Conservation (phyloP, 2,113 vertebrate species). For the Regulus satrapa region DNA sequence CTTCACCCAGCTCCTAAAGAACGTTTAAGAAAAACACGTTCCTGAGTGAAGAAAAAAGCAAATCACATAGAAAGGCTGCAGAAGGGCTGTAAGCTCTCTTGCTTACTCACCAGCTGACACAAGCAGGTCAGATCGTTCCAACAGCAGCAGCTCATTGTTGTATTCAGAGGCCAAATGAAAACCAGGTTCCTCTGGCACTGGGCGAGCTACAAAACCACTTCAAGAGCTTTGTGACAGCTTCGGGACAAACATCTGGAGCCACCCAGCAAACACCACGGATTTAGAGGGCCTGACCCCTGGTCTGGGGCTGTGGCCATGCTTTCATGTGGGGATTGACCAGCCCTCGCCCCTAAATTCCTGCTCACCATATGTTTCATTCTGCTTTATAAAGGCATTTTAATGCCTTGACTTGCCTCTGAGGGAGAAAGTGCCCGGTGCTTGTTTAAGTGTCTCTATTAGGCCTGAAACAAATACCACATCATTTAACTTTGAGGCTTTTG, state of each 20-base stretch:
- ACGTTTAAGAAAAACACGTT: rapidly evolving
- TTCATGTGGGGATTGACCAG: neutral
- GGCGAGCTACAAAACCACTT: neutral
- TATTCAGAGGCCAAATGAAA: neutral
- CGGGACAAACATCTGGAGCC: neutral
- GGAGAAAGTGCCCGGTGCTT: neutral
- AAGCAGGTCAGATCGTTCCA: neutral
- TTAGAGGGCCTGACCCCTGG: neutral
- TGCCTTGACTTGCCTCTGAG: neutral
- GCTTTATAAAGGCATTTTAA: neutral
- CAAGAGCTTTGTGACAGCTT: neutral
- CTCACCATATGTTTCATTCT: neutral
- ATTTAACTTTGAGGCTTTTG: conserved; percentile 36
- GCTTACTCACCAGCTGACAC: neutral
- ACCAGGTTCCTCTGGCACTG: neutral
- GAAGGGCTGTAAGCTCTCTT: neutral
- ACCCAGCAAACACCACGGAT: neutral
- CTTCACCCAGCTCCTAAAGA: neutral
- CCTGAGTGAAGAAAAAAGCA: neutral
- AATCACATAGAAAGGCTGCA: neutral
- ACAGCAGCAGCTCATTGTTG: neutral
- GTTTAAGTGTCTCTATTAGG: conserved; percentile 46
- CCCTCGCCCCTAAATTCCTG: neutral
- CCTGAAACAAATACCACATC: conserved; percentile 58
- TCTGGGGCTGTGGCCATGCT: neutral